Base-by-base conservation (phyloP, 2,888 invertebrate genomes). In the Stomorhina lunata region DNA sequence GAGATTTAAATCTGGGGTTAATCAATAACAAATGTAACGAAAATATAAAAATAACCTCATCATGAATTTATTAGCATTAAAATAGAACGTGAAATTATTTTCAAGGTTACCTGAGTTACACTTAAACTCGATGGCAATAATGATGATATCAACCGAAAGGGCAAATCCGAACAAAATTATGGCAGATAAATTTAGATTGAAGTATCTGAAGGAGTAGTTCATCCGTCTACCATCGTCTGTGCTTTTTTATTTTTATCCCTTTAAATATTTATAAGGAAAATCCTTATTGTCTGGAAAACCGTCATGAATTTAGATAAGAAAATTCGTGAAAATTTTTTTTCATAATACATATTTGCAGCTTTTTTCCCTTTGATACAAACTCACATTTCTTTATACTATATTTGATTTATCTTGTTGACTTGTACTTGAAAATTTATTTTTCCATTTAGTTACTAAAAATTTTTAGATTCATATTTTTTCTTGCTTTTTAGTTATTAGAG, bases 281-380 rank as follows among this genome's bases (percentile, higher is more conserved):
- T 69, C 27, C 53, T 55, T 69, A 43, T 61, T 55, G 53, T 12
- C 45, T 63, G 57, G 25, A 65, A 69, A 57, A 69, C 22, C 27
- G 57, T 72, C 66, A 72, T 78, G 69, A 73, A 73, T 77, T 81
- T 81, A 61, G 34, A 77, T 72, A 72, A 72, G 66, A 55, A 77
- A 76, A 72, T 77, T 77, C 66, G 73, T 77, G 48, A 71, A 50
- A 66, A 48, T 37, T 27, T 53, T 53, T 48, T 29, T 2, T 57
- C 48, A 57, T 22, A 50, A 20, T 9, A 53, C 9, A 15, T 6
- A 32, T 69, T 59, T 25, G 15, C 12, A 32, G 4, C 2, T 59
- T 61, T 48, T 3, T 25, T 68, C 48, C 12, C 12, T 29, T 20
- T 20, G 37, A 37, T 37, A n/a, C n/a, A n/a, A n/a, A n/a, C n/a